Evolutionary conservation across 2,113 vertebrate species (phyloP), one percentile per base, ranked within the genome.

Genomic region (Ramphastos sulfuratus): DNA sequence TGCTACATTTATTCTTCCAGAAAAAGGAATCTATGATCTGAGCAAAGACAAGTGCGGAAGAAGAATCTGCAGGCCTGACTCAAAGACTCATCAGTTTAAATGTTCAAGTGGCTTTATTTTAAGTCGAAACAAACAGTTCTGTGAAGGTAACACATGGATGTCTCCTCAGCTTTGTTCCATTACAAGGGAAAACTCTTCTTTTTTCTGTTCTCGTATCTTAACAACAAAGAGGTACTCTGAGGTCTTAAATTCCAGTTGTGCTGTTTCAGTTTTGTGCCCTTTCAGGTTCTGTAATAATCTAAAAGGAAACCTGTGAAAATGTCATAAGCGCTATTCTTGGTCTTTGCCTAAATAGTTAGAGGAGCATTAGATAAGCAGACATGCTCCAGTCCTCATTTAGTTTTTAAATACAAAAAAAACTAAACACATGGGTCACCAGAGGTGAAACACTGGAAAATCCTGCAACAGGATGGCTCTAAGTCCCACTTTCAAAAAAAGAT

Each of bases 71-170:
- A 97, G 96, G 46, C 91, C 64, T 61, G 92, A 94, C 25, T 87
- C 65, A 7, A 91, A 93, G 50, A 73, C 71, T 10, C 97, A 93
- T 6, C 31, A 52, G 15, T 99, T 99, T 82, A 96, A 73, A 58
- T 99, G 99, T 95, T 94, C 93, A 4, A 95, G 97, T 39, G 99
- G 99, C 10, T 99, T 98, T 92, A 73, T 94, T 37, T 97, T 98
- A 84, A 99, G 97, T 95, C 95, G 80, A 92, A 97, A 98, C 63
- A 98, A 98, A 33, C 97, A 96, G 89, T 90, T 96, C 67, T 99
- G 99, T 97, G 98, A 99, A 99, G 99, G 99, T 99, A 97, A 92
- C 54, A 12, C 0, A 4, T 7, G 2, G 46, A 33, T 35, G 54
- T 83, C 9, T 54, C 0, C 2, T 54, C 28, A 46, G 6, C 6